These are phyloP conservation scores for Aramus guarauna DNA, from an alignment of 2,113 vertebrate species.

Conservation along the genomic window DNA sequence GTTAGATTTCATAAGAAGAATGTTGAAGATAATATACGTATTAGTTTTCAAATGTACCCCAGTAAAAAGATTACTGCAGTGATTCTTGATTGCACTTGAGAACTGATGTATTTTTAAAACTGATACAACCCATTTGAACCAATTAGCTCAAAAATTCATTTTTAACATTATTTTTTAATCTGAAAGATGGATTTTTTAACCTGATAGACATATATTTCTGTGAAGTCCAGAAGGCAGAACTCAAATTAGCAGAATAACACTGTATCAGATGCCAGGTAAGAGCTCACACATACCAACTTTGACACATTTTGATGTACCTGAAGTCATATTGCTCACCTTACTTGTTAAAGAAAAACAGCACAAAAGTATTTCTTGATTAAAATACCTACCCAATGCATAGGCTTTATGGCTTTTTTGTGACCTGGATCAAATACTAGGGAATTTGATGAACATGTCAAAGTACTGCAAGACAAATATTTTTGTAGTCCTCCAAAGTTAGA, in stretches of 20 bases:
- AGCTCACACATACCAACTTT: neutral
- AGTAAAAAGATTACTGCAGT: neutral
- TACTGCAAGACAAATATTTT: neutral
- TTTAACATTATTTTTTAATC: neutral
- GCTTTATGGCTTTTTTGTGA: neutral
- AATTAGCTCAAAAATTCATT: neutral
- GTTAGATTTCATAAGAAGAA: constrained; percentile 17
- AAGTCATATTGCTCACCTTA: neutral
- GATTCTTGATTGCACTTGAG: neutral
- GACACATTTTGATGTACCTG: neutral
- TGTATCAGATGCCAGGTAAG: neutral
- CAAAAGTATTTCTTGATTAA: neutral
- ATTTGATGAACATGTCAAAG: neutral
- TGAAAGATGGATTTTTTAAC: neutral
- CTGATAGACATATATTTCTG: neutral
- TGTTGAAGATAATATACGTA: neutral
- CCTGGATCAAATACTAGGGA: neutral
- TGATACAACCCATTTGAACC: neutral
- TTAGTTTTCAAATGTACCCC: neutral
- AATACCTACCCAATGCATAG: neutral
- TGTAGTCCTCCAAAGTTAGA: neutral
- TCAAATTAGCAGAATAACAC: neutral
- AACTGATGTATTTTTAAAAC: neutral
- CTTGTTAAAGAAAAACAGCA: neutral
- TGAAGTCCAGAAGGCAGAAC: neutral